Conservation (phyloP, 2,888 invertebrate species). For the Hoplodrina blanda region DNA sequence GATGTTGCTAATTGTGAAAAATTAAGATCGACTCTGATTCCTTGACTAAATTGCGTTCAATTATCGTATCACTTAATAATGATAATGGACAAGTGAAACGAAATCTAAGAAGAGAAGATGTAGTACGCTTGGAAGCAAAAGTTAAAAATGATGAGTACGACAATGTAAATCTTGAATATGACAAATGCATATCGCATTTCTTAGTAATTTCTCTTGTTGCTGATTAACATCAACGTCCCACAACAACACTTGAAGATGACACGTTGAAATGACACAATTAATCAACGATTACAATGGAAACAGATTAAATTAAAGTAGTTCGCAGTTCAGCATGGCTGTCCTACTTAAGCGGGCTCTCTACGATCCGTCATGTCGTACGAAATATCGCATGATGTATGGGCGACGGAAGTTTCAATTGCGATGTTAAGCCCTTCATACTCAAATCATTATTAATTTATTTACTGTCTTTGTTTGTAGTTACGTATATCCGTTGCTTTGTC, state of each 20-base stretch:
- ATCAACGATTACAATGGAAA: slow-evolving; percentile 48
- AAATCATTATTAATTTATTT: slow-evolving; percentile 72
- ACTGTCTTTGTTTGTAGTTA: slow-evolving; percentile 69
- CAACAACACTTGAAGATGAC: slow-evolving; percentile 28
- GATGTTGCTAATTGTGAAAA: slow-evolving; percentile 39
- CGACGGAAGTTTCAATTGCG: slow-evolving; percentile 82
- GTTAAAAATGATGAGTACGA: background rate
- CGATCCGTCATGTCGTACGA: slow-evolving; percentile 50
- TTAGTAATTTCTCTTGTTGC: background rate
- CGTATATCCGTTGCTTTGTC: slow-evolving; percentile 63
- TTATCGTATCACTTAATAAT: slow-evolving; percentile 1
- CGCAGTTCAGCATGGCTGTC: slow-evolving; percentile 42
- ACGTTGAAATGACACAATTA: slow-evolving; percentile 51
- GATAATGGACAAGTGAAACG: slow-evolving; percentile 18
- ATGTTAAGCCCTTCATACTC: slow-evolving; percentile 75
- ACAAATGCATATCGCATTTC: background rate
- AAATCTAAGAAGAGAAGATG: background rate
- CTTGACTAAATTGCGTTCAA: slow-evolving; percentile 4
- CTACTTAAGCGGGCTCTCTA: slow-evolving; percentile 43
- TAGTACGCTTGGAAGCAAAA: slow-evolving; percentile 1
- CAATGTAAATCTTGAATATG: background rate
- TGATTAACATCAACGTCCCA: background rate
- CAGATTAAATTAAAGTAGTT: slow-evolving; percentile 61
- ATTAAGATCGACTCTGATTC: slow-evolving; percentile 43
- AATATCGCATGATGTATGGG: slow-evolving; percentile 63